phyloP scores from a whole-genome alignment of 23 tunicate genomes.

The Styela plicata region DNA sequence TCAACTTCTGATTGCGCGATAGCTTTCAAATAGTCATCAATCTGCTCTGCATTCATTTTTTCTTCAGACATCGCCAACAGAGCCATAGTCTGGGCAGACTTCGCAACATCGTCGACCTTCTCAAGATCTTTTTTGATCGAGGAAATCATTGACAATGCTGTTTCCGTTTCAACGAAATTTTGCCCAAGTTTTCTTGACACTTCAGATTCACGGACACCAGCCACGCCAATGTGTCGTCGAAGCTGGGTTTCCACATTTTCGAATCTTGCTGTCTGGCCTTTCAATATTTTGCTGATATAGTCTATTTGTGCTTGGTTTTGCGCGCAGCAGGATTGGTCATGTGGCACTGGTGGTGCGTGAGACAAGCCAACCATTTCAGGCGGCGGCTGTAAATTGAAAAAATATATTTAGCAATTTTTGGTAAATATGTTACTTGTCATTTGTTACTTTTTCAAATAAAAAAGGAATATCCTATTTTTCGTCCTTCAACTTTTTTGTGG shows the following conservation, averaged over 20 bases:
- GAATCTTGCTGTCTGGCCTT: conserved; percentile 2
- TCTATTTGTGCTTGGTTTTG: conserved; percentile 9
- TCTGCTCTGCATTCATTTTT: background rate
- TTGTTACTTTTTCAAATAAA: background rate
- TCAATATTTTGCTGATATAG: background rate
- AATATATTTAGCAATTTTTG: too few species aligned
- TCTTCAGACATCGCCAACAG: background rate
- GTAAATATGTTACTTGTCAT: too few species aligned
- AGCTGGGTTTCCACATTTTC: conserved; percentile 1
- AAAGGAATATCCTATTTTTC: too few species aligned
- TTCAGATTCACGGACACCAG: background rate
- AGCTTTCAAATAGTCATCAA: conserved; percentile 4
- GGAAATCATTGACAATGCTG: too few species aligned
- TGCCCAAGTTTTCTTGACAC: conserved; percentile 4
- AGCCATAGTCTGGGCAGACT: conserved; percentile 11
- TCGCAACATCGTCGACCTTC: background rate
- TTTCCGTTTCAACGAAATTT: background rate
- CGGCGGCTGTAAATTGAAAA: background rate
- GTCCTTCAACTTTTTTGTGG: too few species aligned
- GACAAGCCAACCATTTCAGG: background rate
- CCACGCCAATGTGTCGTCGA: background rate
- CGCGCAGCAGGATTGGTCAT: conserved; percentile 6
- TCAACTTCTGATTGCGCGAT: background rate
- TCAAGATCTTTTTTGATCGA: background rate
- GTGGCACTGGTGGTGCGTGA: background rate